Base-by-base conservation (phyloP, 2,888 invertebrate genomes). In the Saturnia japonica region DNA sequence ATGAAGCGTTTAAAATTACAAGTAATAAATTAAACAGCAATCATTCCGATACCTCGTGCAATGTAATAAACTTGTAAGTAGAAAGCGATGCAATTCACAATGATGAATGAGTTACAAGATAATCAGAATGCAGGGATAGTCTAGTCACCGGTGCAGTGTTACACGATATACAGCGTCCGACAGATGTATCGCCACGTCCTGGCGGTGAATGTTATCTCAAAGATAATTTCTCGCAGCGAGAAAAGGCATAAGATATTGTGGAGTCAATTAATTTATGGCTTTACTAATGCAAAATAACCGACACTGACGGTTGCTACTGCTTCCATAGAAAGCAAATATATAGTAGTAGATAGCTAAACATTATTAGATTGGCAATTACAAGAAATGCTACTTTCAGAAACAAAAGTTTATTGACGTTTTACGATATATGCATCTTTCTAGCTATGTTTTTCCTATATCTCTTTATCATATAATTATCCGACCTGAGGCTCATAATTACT, bases 91-190 rank as follows among this genome's bases (percentile, higher is more conserved):
- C 81, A 82, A 78, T 82, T 78, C 76, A 77, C 72, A 75, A 82
- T 83, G 84, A 86, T 82, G 76, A 82, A 86, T 83, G 79, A 64
- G 64, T 75, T 74, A 76, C 74, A 71, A 84, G 81, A 86, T 84
- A 82, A 81, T 82, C 76, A 75, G 77, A 76, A 79, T 78, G 78
- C 81, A 80, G 77, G 74, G 76, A 75, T 78, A 81, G 73, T 78
- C 76, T 77, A 77, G 79, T 76, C 73, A 75, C 72, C 73, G 74
- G 75, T 74, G 45, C 8, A 6, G 34, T 6, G 34, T 34, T 34
- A 78, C 74, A 80, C 79, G 81, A 78, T 77, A 75, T 74, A 77
- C 71, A 75, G 74, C 69, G 42, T 71, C 70, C 62, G 72, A 74
- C 77, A 75, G 72, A 77, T 76, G 75, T 74, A 74, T 73, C 71